Evolutionary conservation across 2,113 vertebrate genomes (phyloP).

Genomic region (Cololabis saira): DNA sequence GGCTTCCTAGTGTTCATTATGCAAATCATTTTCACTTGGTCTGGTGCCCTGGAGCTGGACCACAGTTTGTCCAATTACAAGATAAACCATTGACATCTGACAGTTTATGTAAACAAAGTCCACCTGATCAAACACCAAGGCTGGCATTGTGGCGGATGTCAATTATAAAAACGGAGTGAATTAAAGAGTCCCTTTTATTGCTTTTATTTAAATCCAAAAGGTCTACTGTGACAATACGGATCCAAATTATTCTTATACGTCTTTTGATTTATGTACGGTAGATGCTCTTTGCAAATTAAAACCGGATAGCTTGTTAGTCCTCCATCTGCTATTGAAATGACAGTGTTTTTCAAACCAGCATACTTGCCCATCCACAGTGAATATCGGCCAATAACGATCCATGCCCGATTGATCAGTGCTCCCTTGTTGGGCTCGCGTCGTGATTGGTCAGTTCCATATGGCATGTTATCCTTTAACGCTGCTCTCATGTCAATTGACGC

Average conservation of each 20-base stretch:
- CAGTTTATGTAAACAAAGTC: constrained; percentile 42
- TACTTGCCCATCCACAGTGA: background rate
- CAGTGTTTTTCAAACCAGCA: background rate
- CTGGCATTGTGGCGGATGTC: background rate
- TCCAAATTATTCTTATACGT: too few relatives aligned
- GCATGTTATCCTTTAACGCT: constrained; percentile 30
- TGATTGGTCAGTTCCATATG: constrained; percentile 20
- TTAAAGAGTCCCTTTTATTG: constrained; percentile 4
- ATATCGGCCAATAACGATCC: background rate
- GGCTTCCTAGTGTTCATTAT: constrained; percentile 44
- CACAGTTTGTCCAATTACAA: constrained; percentile 31
- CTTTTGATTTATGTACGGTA: too few relatives aligned
- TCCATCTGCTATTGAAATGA: too few relatives aligned
- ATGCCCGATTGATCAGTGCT: constrained; percentile 3
- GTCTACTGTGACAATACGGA: background rate
- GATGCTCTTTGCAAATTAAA: too few relatives aligned
- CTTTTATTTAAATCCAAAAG: constrained; percentile 8
- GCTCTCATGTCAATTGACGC: constrained; percentile 39
- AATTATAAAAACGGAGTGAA: constrained; percentile 5
- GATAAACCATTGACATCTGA: constrained; percentile 40
- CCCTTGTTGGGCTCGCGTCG: background rate
- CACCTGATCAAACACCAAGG: constrained; percentile 39
- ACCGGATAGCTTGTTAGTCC: too few relatives aligned
- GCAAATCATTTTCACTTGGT: constrained; percentile 45
- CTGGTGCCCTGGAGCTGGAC: constrained; percentile 34